Percentiles rank a stretch among this genome's conserved stretches.
Conservation (phyloP, 2,797 vertebrate genomes). For the Lutjanus campechanus region DNA sequence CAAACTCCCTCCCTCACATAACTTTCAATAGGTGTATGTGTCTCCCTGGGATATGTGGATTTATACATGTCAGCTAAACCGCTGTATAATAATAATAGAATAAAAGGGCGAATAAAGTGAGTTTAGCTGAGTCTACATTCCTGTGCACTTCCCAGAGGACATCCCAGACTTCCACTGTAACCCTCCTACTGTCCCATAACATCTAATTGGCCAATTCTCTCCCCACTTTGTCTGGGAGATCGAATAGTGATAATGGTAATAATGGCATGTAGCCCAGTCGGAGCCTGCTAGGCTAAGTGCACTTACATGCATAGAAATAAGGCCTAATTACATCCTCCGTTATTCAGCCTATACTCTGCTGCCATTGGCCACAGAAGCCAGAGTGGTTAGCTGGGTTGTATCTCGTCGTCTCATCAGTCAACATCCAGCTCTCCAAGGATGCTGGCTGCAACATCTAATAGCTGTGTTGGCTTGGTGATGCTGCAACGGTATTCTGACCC, state of each 20-base stretch:
- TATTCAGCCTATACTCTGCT: conserved; percentile 60
- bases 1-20: background rate
- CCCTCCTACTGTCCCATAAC: conserved; percentile 27
- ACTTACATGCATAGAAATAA: conserved; percentile 76
- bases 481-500: conserved; percentile 21
- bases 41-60: background rate
- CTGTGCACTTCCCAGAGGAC: background rate
- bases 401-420: conserved; percentile 22
- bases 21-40: background rate
- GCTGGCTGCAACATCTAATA: conserved; percentile 30
- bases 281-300: conserved; percentile 75
- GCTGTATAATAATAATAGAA: background rate
- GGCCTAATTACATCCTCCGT: conserved; percentile 78
- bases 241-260: conserved; percentile 76
- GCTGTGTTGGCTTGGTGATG: conserved; percentile 15
- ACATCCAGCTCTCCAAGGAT: conserved; percentile 40
- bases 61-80: background rate
- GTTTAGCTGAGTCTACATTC: background rate
- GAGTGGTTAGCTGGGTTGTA: conserved; percentile 28
- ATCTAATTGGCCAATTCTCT: conserved; percentile 59
- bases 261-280: conserved; percentile 74
- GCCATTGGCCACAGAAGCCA: conserved; percentile 42
- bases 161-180: conserved; percentile 23
- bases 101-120: background rate
- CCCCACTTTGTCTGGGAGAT: conserved; percentile 61